These are phyloP conservation scores for Cataglyphis hispanica DNA, from an alignment of 1,140 invertebrate genomes.

Conservation along the genomic window DNA sequence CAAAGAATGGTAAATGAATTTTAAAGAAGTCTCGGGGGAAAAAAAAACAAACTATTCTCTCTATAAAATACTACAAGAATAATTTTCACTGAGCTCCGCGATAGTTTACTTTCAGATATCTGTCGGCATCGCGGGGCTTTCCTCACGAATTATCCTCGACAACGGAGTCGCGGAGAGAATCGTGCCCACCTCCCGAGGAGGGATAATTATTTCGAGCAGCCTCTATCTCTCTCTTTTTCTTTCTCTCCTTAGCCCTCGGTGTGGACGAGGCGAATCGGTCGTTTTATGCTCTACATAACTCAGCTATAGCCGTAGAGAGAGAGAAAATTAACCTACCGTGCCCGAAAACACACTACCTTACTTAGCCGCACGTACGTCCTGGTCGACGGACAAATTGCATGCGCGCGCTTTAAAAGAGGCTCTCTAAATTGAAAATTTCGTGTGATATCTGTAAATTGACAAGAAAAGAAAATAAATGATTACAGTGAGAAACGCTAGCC, in stretches of 20 bases:
- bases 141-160: slow-evolving; percentile 41
- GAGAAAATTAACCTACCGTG: slow-evolving; percentile 82
- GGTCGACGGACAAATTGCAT: slow-evolving; percentile 39
- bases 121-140: background rate
- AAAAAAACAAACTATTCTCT: background rate
- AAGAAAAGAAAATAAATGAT: background rate
- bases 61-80: background rate
- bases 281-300: slow-evolving; percentile 85
- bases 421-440: slow-evolving; percentile 16
- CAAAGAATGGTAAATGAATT: slow-evolving; percentile 28
- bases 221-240: slow-evolving; percentile 41
- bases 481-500: background rate
- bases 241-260: slow-evolving; percentile 15
- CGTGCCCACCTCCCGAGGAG: slow-evolving; percentile 36
- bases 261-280: slow-evolving; percentile 70
- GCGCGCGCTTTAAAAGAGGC: slow-evolving; percentile 20
- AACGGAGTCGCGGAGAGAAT: slow-evolving; percentile 57
- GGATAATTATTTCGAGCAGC: slow-evolving; percentile 76
- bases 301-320: slow-evolving; percentile 68
- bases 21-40: background rate
- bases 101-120: slow-evolving; percentile 46
- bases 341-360: slow-evolving; percentile 83
- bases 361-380: slow-evolving; percentile 72
- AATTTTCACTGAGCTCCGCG: slow-evolving; percentile 21
- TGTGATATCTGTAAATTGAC: background rate